These are phyloP conservation scores for Sorex fumeus DNA, from an alignment of 2,113 vertebrate species.

Conservation along the genomic window DNA sequence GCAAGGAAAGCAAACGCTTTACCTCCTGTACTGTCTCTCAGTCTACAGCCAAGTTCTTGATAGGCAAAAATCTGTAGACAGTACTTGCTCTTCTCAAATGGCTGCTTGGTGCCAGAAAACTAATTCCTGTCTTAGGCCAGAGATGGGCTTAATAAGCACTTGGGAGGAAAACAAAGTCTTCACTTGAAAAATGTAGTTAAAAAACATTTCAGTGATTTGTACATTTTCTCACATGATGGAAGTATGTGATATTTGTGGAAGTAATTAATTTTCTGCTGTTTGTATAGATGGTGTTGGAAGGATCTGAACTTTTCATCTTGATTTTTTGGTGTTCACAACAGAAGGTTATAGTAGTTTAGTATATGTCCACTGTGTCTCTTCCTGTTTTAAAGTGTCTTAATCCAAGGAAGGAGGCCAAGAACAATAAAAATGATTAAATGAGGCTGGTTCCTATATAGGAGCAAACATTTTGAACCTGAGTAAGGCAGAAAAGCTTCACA, in stretches of 20 bases:
- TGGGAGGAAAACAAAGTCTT: constrained; percentile 1
- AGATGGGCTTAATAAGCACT: constrained; percentile 10
- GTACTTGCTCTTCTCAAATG: constrained; percentile 5
- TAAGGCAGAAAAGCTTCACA: constrained; percentile 46
- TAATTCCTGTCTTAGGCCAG: not conserved
- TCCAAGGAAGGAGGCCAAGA: constrained; percentile 69
- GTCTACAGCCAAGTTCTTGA: not conserved
- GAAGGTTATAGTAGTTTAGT: constrained; percentile 61
- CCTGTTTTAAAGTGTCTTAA: constrained; percentile 68
- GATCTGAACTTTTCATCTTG: constrained; percentile 64
- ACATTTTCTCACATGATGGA: constrained; percentile 26
- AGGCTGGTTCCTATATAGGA: constrained; percentile 37
- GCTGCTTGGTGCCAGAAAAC: not conserved
- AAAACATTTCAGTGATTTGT: constrained; percentile 34
- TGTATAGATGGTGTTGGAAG: constrained; percentile 40
- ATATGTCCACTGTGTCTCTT: constrained; percentile 66
- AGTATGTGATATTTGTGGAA: constrained; percentile 32
- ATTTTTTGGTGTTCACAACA: constrained; percentile 58
- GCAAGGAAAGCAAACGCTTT: no score
- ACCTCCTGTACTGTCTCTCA: no score
- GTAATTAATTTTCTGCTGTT: constrained; percentile 58
- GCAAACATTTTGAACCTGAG: constrained; percentile 61
- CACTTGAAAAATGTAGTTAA: not conserved
- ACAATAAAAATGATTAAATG: constrained; percentile 65
- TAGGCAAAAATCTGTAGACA: not conserved